Percentiles rank a stretch among this genome's conserved stretches.
Conservation (phyloP, 1,140 invertebrate species). For the Caenorhabditis remanei region DNA sequence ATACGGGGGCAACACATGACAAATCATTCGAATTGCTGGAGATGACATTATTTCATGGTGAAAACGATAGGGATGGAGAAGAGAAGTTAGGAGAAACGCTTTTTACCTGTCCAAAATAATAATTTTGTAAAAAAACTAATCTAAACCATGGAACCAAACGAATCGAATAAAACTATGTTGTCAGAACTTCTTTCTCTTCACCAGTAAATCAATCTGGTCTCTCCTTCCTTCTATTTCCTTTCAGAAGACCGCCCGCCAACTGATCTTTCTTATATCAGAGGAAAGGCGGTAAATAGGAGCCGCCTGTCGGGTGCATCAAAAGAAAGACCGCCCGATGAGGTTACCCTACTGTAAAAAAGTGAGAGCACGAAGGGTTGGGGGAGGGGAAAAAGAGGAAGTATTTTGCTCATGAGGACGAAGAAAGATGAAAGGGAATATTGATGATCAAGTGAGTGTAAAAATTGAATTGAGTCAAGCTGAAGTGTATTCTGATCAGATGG, state of each 20-base stretch:
- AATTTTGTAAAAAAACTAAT: too few relatives aligned
- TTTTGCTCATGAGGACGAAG: background rate
- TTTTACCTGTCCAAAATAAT: too few relatives aligned
- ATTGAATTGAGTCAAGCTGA: background rate
- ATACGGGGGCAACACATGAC: slow-evolving; percentile 7
- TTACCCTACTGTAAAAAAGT: background rate
- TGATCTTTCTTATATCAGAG: background rate
- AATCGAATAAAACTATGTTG: too few relatives aligned
- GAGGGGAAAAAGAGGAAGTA: too few relatives aligned
- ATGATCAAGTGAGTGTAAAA: slow-evolving; percentile 26
- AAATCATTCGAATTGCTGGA: background rate
- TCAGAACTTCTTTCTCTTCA: background rate
- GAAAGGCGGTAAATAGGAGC: slow-evolving; percentile 37
- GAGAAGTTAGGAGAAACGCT: too few relatives aligned
- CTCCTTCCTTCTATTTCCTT: background rate
- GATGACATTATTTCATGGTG: background rate
- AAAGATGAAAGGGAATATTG: background rate
- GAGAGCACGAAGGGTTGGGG: background rate
- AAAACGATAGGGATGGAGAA: too few relatives aligned
- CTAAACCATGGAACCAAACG: too few relatives aligned
- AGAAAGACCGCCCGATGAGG: slow-evolving; percentile 3
- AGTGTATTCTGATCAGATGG: background rate
- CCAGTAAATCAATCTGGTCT: slow-evolving; percentile 3
- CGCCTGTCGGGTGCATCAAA: background rate
- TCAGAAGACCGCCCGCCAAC: background rate